These are phyloP conservation scores for Tenualosa ilisha DNA, from an alignment of 2,797 vertebrate species.

Conservation along the genomic window DNA sequence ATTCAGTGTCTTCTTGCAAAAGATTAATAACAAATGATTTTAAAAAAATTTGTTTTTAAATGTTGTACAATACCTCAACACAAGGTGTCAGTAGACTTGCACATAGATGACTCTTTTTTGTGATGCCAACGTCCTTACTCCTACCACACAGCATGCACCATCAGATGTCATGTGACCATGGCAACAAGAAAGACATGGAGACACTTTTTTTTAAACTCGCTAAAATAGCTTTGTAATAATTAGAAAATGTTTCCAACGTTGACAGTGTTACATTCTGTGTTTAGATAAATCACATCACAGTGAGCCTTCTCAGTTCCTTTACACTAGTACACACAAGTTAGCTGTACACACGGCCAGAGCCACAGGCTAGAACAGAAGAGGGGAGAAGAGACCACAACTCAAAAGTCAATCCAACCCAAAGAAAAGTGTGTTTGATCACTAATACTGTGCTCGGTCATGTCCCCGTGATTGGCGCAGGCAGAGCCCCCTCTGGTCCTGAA, in stretches of 20 bases:
- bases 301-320: slow-evolving; percentile 77
- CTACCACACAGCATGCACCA: neutral
- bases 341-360: slow-evolving; percentile 40
- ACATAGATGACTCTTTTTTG: neutral
- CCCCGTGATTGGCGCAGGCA: neutral
- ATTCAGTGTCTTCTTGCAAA: no score
- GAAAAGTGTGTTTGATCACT: neutral
- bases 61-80: neutral
- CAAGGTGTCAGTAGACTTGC: neutral
- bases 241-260: slow-evolving; percentile 80
- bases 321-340: slow-evolving; percentile 63
- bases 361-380: slow-evolving; percentile 32
- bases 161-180: neutral
- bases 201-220: slow-evolving; percentile 63
- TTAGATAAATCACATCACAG: slow-evolving; percentile 81
- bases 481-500: neutral
- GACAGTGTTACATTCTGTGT: slow-evolving; percentile 85
- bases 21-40: no score
- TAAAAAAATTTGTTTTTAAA: neutral
- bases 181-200: neutral
- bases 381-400: slow-evolving; percentile 48
- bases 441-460: neutral
- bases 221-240: slow-evolving; percentile 88
- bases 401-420: slow-evolving; percentile 54
- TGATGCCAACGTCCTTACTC: neutral